Conservation (phyloP, 2,797 vertebrate species). For the Onychomys leucogaster region DNA sequence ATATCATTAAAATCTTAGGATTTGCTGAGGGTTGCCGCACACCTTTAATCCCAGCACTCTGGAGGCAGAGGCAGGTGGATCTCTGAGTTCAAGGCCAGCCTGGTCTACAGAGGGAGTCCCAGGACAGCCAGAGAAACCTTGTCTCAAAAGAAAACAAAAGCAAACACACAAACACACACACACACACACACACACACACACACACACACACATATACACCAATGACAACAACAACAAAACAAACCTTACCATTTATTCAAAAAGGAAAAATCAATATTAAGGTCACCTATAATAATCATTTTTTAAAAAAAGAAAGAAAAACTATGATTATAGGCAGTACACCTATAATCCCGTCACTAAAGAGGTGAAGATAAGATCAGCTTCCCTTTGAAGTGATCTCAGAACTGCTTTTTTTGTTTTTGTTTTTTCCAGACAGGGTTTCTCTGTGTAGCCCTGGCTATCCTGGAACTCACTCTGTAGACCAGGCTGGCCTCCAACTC, state of each 20-base stretch:
- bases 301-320: not conserved
- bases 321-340: not conserved
- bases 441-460: not conserved
- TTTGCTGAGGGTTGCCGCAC: not conserved
- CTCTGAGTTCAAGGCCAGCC: not conserved
- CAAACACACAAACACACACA: no score
- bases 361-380: not conserved
- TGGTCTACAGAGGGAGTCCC: not conserved
- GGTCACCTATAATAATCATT: not conserved
- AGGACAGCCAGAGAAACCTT: not conserved
- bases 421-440: not conserved
- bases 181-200: no score
- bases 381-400: conserved; percentile 43
- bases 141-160: not conserved
- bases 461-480: not conserved
- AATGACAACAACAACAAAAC: not conserved
- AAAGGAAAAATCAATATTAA: conserved; percentile 24
- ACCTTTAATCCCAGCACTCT: not conserved
- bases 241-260: conserved; percentile 34
- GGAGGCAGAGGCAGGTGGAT: not conserved
- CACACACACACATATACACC: no score
- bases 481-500: not conserved
- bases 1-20: not conserved
- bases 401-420: not conserved
- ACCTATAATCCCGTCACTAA: no score